Base-by-base conservation (phyloP, 2,113 vertebrate species). In the Sander vitreus region DNA sequence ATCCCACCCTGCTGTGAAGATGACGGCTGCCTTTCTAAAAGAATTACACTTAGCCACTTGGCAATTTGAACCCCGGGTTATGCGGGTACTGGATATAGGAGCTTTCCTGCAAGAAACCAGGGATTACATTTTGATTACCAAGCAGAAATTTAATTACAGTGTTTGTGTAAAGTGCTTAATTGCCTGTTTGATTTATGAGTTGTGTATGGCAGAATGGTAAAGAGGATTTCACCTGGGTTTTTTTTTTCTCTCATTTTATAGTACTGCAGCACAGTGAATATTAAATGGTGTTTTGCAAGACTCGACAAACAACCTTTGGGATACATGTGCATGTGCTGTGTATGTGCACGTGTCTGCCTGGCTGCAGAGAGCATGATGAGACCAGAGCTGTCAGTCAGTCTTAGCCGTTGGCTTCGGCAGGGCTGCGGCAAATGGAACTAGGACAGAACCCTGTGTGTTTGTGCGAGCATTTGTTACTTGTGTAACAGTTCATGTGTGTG, bases 351-450 rank as follows among this genome's bases (percentile, higher is more conserved):
- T 27, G 25, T 50, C 4, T 30, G 39, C 12, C n/a, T 62, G 48
- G 12, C 10, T 73, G n/a, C 58, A 54, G 5, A 51, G 58, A 74
- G 23, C 43, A 70, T 50, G 69, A 78, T 71, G 64, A 51, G n/a
- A 45, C 62, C 50, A 25, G 33, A 72, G 67, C 74, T 30, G 55
- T 68, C 62, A 10, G 10, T 73, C 47, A 87, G 90, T 90, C 88
- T 30, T 85, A 85, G 86, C 87, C 71, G 72, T 71, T 80, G 83
- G 53, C 51, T 67, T 77, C 93, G 89, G 90, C 91, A 89, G 73
- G 33, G 3, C 25, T 64, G 50, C 21, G 65, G 13, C 59, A 50
- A 33, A 63, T 2, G 5, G 67, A 33, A 50, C 36, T 48, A 55
- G 50, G 43, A 72, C 47, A 48, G 48, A 62, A 12, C 36, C 51